Conservation (phyloP, 64 coral and sea anemone genomes). For the Exaiptasia diaphana region DNA sequence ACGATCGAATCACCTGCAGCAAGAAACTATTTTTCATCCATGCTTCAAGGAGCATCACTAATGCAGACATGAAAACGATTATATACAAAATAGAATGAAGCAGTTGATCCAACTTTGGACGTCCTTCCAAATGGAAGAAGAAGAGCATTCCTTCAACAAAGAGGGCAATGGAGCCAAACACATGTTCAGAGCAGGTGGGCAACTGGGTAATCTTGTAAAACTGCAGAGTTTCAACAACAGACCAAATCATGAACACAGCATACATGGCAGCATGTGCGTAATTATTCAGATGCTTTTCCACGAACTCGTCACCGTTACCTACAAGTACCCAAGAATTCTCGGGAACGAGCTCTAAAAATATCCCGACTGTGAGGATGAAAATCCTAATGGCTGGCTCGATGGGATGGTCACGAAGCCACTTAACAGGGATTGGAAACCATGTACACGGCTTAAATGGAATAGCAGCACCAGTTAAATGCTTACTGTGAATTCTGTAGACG, state of each 20-base stretch:
- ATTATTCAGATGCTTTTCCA: conserved; percentile 25
- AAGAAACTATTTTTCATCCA: conserved; percentile 31
- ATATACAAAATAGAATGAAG: conserved; percentile 28
- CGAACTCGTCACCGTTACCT: conserved; percentile 18
- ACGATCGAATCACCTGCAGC: conserved; percentile 25
- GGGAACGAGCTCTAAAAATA: conserved; percentile 36
- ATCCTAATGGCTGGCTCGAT: conserved; percentile 43
- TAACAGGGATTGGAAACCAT: conserved; percentile 24
- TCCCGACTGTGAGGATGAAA: conserved; percentile 16
- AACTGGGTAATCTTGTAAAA: conserved; percentile 7
- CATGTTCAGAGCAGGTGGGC: conserved; percentile 29
- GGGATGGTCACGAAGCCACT: conserved; percentile 3
- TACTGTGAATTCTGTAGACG: neutral
- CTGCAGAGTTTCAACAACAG: conserved; percentile 40
- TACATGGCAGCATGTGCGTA: conserved; percentile 70
- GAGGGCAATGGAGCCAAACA: neutral
- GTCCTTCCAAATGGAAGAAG: conserved; percentile 45
- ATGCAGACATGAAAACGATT: conserved; percentile 31
- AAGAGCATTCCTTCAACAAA: conserved; percentile 43
- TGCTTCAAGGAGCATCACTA: conserved; percentile 27
- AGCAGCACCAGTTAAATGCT: neutral
- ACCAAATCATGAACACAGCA: conserved; percentile 34
- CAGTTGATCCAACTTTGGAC: conserved; percentile 21
- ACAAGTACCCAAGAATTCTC: conserved; percentile 30
- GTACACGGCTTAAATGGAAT: conserved; percentile 1